phyloP scores from a whole-genome alignment of 35 echinoderm and acorn worm genomes.

The Hemicentrotus pulcherrimus region DNA sequence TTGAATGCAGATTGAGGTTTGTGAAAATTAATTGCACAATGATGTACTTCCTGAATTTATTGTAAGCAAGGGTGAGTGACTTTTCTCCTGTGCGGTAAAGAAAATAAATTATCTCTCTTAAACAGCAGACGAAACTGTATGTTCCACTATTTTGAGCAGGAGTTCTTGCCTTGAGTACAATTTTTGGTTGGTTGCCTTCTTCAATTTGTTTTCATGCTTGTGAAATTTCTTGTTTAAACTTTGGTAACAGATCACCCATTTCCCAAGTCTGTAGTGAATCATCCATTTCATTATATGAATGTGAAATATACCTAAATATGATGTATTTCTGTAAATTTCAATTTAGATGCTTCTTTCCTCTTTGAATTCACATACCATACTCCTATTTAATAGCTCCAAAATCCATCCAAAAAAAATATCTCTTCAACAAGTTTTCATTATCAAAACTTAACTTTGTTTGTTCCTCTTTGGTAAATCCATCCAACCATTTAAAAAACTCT shows the following conservation, averaged over 20 bases:
- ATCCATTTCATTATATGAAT: neutral
- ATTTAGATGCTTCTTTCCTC: neutral
- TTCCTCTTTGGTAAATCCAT: too few species aligned
- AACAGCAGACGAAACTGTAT: neutral
- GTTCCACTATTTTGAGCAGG: neutral
- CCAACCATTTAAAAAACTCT: too few species aligned
- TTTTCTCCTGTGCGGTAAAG: neutral
- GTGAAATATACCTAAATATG: neutral
- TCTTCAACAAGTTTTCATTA: too few species aligned
- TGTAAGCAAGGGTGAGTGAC: neutral
- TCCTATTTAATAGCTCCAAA: neutral
- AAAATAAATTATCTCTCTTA: neutral
- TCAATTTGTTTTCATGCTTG: too few species aligned
- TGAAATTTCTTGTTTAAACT: neutral
- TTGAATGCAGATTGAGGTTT: neutral
- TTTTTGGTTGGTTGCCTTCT: too few species aligned
- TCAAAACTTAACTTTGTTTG: too few species aligned
- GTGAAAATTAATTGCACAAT: constrained; percentile 13
- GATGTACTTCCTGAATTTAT: constrained; percentile 4
- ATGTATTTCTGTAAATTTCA: neutral
- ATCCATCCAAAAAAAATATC: too few species aligned
- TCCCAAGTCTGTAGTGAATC: neutral
- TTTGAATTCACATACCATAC: neutral
- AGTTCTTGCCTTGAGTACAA: neutral
- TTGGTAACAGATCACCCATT: neutral